phyloP scores from a whole-genome alignment of 1,140 invertebrate species.

The Drosophila sp. region DNA sequence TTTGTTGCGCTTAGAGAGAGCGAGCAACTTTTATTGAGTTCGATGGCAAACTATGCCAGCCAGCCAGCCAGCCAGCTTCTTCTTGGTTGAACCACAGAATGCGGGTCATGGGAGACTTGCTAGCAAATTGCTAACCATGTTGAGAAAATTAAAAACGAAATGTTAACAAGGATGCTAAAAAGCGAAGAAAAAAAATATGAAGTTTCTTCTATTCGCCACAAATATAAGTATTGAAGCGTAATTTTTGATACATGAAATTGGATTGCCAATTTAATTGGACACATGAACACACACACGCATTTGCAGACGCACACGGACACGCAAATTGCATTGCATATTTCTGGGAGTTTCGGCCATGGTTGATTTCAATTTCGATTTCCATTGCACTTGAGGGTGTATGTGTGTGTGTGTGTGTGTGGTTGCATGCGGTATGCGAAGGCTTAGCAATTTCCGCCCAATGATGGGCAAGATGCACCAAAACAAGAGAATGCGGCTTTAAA shows the following conservation, averaged over 20 bases:
- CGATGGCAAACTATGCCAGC: constrained; percentile 28
- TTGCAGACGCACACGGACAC: neutral
- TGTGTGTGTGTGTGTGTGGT: neutral
- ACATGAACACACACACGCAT: constrained; percentile 18
- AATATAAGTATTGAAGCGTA: constrained; percentile 23
- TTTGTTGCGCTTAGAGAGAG: constrained; percentile 41
- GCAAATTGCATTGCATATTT: constrained; percentile 33
- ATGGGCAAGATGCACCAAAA: neutral
- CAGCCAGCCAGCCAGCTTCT: constrained; percentile 5
- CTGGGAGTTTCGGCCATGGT: constrained; percentile 29
- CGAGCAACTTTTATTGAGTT: constrained; percentile 61
- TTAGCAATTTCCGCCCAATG: constrained; percentile 20
- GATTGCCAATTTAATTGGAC: constrained; percentile 35
- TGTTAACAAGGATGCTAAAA: constrained; percentile 6
- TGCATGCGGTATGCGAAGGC: neutral
- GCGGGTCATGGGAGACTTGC: neutral
- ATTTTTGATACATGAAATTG: constrained; percentile 42
- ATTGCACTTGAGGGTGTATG: neutral
- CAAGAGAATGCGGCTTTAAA: neutral
- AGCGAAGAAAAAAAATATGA: neutral
- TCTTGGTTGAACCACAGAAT: constrained; percentile 14
- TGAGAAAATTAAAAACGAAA: constrained; percentile 8
- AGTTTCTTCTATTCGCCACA: neutral
- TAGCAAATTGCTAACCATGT: constrained; percentile 11
- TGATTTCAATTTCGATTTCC: constrained; percentile 36